phyloP scores from a whole-genome alignment of 2,113 vertebrate species.

The Coryphaenoides rupestris region DNA sequence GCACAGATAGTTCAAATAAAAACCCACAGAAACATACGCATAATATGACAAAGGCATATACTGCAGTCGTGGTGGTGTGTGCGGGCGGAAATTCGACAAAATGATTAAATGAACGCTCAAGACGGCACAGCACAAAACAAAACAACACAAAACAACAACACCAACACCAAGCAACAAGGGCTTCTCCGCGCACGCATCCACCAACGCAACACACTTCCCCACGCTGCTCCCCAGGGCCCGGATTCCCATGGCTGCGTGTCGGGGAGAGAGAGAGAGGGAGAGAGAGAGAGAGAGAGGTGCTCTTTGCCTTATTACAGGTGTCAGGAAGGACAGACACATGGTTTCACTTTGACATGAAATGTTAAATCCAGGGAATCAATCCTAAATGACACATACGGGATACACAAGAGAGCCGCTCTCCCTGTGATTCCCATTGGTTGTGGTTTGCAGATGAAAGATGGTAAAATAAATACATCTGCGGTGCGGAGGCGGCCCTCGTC shows the following conservation, averaged over 20 bases:
- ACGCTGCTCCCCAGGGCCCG: background rate
- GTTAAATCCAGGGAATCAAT: conserved; percentile 70
- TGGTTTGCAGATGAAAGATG: conserved; percentile 71
- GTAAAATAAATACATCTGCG: conserved; percentile 72
- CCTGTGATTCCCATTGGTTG: conserved; percentile 68
- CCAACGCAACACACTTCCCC: background rate
- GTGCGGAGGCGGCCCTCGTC: conserved; percentile 57
- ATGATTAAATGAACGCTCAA: background rate
- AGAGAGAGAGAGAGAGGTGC: background rate
- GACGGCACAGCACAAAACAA: no score
- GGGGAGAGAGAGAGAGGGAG: no score
- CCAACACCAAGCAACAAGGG: no score
- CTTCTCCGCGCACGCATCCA: no score
- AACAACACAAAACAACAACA: no score
- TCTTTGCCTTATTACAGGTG: conserved; percentile 55
- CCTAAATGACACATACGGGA: conserved; percentile 72
- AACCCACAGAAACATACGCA: conserved; percentile 1
- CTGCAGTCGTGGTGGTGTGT: background rate
- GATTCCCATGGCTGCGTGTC: background rate
- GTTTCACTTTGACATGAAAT: conserved; percentile 34
- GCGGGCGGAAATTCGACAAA: background rate
- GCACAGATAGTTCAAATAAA: conserved; percentile 11
- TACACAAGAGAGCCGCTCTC: conserved; percentile 59
- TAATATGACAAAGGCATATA: background rate
- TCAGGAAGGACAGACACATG: conserved; percentile 23